Conservation (phyloP, 1,140 invertebrate species). For the Platorchestia sp. region DNA sequence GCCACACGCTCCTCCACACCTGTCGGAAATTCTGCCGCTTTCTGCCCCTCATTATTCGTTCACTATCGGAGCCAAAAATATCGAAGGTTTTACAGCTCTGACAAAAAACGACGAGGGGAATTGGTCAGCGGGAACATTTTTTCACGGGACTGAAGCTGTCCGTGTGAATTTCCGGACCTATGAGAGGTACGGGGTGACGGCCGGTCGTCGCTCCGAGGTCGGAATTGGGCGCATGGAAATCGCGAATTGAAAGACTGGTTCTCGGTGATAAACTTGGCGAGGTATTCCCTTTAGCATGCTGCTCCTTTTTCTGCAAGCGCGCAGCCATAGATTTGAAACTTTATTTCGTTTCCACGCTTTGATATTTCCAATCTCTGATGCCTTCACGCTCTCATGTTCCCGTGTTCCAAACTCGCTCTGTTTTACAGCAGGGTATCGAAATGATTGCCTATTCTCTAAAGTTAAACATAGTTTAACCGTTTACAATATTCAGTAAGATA, state of each 20-base stretch:
- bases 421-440: too few species aligned
- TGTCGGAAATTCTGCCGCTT: neutral
- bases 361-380: too few species aligned
- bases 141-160: neutral
- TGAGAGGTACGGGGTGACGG: neutral
- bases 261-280: neutral
- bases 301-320: too few species aligned
- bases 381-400: too few species aligned
- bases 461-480: too few species aligned
- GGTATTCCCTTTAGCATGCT: neutral
- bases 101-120: neutral
- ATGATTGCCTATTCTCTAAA: too few species aligned
- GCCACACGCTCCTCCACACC: neutral
- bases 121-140: neutral
- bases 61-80: neutral
- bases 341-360: too few species aligned
- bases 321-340: too few species aligned
- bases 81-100: neutral
- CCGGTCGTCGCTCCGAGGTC: too few species aligned
- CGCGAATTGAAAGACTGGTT: neutral
- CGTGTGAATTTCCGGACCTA: neutral
- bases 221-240: too few species aligned
- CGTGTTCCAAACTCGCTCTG: too few species aligned
- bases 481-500: too few species aligned
- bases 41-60: neutral